Evolutionary conservation across 2,797 vertebrate species (phyloP).

Genomic region (Aeoliscus strigatus): DNA sequence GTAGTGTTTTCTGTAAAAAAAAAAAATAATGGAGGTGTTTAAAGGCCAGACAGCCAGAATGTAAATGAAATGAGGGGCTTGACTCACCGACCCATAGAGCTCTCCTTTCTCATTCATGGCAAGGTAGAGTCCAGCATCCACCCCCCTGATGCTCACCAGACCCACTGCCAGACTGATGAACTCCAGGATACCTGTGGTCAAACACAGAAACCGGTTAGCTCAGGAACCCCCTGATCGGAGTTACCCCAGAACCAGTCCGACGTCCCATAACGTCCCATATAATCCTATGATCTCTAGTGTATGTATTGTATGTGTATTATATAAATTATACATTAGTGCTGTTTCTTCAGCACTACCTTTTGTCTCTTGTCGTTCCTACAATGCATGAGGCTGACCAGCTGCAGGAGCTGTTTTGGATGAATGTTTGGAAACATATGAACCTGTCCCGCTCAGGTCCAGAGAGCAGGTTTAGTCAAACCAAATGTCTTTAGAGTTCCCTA

Average conservation of each 20-base stretch:
- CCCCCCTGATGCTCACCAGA: slow-evolving; percentile 96
- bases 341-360: too few relatives aligned
- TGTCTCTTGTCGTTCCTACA: too few relatives aligned
- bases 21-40: too few relatives aligned
- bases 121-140: slow-evolving; percentile 96
- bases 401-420: too few relatives aligned
- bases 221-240: not conserved
- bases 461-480: slow-evolving; percentile 16
- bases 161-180: slow-evolving; percentile 99
- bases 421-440: too few relatives aligned
- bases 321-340: too few relatives aligned
- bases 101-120: slow-evolving; percentile 98
- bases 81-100: slow-evolving; percentile 98
- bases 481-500: slow-evolving; percentile 32
- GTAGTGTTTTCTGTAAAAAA: slow-evolving; percentile 4
- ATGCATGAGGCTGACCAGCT: not conserved
- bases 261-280: too few relatives aligned
- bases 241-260: too few relatives aligned
- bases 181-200: slow-evolving; percentile 91
- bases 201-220: slow-evolving; percentile 26
- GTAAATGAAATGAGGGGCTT: slow-evolving; percentile 27
- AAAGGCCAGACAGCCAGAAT: slow-evolving; percentile 7
- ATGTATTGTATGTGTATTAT: too few relatives aligned
- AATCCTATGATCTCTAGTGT: too few relatives aligned
- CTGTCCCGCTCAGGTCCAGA: too few relatives aligned